Base-by-base conservation (phyloP, 35 echinoderm and acorn worm genomes). In the Chiridota heheva region DNA sequence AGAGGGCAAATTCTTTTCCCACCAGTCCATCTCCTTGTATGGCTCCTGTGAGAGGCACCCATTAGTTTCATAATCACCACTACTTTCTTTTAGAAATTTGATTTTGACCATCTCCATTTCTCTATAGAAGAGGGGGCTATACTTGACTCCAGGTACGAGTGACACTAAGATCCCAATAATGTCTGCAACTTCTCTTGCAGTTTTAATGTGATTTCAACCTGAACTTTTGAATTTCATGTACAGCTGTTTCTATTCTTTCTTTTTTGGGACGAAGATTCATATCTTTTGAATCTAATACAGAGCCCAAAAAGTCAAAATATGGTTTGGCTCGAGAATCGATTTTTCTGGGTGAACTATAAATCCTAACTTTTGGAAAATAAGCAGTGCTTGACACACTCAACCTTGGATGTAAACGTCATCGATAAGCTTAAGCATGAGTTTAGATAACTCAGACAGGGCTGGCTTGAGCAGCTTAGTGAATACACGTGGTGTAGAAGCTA, bases 381-480 rank as follows among this genome's bases (percentile, higher is more conserved):
- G 36, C 3, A 85, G 4, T 46, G 82, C 49, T 73, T 74, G 44
- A 63, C 0, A 34, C 1, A 85, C 36, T 61, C 25, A 25, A 30
- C 25, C 70, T 27, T 73, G 70, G 51, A 73, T 73, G 26, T 73
- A 51, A 49, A 73, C 30, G 45, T 72, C 36, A 26, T 73, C 40
- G 42, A 42, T 41, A n/a, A n/a, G n/a, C n/a, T n/a, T n/a, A n/a
- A n/a, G n/a, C n/a, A 75, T 75, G 71, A 8, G 43, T 48, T 13
- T 25, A n/a, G 10, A 27, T 75, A 1, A n/a, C n/a, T n/a, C 58
- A 17, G 33, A 58, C 29, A 60, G 44, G 17, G 44, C 42, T 48
- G 42, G 42, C 44, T 86, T 86, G 37, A 86, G 39, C 18, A 86
- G 37, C 63, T 86, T 86, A 12, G 83, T 48, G 51, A 44, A 86